These are phyloP conservation scores for Erebia ligea DNA, from an alignment of 2,888 invertebrate genomes.

Conservation along the genomic window DNA sequence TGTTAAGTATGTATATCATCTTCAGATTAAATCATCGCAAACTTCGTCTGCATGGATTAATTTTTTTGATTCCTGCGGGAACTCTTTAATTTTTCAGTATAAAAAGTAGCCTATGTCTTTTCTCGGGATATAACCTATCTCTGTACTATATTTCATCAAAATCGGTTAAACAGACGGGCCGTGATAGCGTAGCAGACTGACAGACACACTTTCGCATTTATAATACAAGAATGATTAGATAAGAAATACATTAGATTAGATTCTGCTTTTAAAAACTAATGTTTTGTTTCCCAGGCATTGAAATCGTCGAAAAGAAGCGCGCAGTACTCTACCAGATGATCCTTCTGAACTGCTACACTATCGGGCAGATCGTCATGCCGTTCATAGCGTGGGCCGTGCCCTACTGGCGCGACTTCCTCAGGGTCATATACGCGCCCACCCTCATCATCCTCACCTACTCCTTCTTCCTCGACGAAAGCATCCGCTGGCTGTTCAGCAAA, in stretches of 20 bases:
- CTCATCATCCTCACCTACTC: constrained; percentile 68
- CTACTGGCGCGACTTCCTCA: constrained; percentile 72
- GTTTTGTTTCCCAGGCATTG: constrained; percentile 60
- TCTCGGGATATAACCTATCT: too few relatives aligned
- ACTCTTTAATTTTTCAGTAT: too few relatives aligned
- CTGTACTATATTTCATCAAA: too few relatives aligned
- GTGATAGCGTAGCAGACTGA: too few relatives aligned
- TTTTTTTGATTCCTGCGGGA: too few relatives aligned
- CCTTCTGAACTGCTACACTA: constrained; percentile 71
- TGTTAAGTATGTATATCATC: constrained; percentile 63
- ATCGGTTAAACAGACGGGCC: too few relatives aligned
- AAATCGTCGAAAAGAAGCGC: constrained; percentile 71
- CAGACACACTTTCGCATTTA: too few relatives aligned
- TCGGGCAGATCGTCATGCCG: constrained; percentile 70
- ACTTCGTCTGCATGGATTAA: too few relatives aligned
- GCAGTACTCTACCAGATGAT: constrained; percentile 74
- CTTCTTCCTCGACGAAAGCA: constrained; percentile 73
- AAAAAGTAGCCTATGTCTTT: too few relatives aligned
- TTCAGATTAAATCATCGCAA: too few relatives aligned
- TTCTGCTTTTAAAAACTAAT: background rate
- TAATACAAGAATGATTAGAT: too few relatives aligned
- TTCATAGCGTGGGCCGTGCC: constrained; percentile 73
- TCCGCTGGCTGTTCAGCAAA: constrained; percentile 76
- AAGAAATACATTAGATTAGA: too few relatives aligned
- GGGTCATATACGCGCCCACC: constrained; percentile 73